Conservation (phyloP, 1,140 invertebrate species). For the Frieseomelitta varia region DNA sequence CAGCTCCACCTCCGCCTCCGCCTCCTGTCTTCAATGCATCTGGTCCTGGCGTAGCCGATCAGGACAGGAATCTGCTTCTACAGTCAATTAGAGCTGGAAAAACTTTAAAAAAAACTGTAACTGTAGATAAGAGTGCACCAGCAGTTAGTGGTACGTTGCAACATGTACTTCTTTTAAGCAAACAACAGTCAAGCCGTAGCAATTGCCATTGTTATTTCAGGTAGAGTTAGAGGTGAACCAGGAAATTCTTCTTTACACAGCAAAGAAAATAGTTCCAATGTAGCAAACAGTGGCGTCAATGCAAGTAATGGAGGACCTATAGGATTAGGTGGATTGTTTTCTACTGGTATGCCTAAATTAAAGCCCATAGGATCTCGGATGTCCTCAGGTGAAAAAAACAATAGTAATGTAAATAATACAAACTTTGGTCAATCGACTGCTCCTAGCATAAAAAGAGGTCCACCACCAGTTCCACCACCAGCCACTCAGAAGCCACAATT, state of each 20-base stretch:
- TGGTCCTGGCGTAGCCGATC: slow-evolving; percentile 81
- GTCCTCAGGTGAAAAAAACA: slow-evolving; percentile 73
- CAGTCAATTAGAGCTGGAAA: slow-evolving; percentile 92
- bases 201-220: slow-evolving; percentile 63
- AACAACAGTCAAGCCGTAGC: neutral
- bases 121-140: slow-evolving; percentile 94
- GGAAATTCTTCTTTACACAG: slow-evolving; percentile 72
- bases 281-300: slow-evolving; percentile 78
- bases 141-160: slow-evolving; percentile 84
- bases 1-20: slow-evolving; percentile 86
- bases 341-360: slow-evolving; percentile 93
- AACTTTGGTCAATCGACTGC: slow-evolving; percentile 54
- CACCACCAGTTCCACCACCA: slow-evolving; percentile 83
- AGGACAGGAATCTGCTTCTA: slow-evolving; percentile 87
- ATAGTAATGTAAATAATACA: slow-evolving; percentile 66
- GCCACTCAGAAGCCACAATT: slow-evolving; percentile 82
- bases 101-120: slow-evolving; percentile 92
- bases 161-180: neutral
- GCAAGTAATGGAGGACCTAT: slow-evolving; percentile 75
- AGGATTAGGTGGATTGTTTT: slow-evolving; percentile 90
- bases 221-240: slow-evolving; percentile 76
- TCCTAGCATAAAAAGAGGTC: slow-evolving; percentile 79
- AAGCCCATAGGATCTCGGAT: slow-evolving; percentile 87
- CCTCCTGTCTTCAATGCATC: slow-evolving; percentile 79
- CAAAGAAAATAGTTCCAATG: slow-evolving; percentile 71